Percentiles rank a stretch among this genome's conserved stretches.
These are phyloP conservation scores for Ochotona princeps DNA, from an alignment of 2,113 vertebrate genomes.

Conservation along the genomic window DNA sequence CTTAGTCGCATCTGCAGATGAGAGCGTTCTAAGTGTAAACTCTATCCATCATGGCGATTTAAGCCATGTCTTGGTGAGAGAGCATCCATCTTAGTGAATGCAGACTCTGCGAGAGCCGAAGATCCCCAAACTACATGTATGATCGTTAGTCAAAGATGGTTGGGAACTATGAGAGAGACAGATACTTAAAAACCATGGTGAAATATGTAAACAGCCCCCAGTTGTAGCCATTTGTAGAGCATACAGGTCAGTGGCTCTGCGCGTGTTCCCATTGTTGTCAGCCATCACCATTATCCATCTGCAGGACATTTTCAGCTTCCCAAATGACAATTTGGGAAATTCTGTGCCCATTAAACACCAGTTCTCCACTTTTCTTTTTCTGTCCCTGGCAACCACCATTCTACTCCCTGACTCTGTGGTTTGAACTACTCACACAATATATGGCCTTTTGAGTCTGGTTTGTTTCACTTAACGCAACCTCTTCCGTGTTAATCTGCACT, in stretches of 20 bases:
- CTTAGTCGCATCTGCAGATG: background rate
- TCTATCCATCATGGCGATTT: background rate
- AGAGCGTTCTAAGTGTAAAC: background rate
- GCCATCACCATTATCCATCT: background rate
- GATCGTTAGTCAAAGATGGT: background rate
- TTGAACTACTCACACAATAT: rapidly evolving
- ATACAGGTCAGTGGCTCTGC: background rate
- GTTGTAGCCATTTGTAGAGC: background rate
- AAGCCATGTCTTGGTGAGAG: background rate
- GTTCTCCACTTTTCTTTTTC: background rate
- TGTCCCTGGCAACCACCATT: background rate
- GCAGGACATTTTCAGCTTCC: background rate
- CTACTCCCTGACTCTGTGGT: background rate
- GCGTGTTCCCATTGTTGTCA: background rate
- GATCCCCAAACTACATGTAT: background rate
- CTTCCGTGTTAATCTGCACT: background rate
- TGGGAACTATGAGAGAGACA: background rate
- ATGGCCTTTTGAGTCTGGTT: background rate
- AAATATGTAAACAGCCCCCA: background rate
- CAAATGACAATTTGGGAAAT: too few relatives aligned
- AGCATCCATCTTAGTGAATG: background rate
- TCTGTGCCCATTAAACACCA: background rate
- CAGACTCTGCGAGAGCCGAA: background rate
- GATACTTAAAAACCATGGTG: background rate
- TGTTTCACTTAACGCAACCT: background rate